A percentile compares a stretch with the other conserved stretches of the same genome.
phyloP scores from a whole-genome alignment of 2,113 vertebrate genomes.

The Ceuthmochares aereus region DNA sequence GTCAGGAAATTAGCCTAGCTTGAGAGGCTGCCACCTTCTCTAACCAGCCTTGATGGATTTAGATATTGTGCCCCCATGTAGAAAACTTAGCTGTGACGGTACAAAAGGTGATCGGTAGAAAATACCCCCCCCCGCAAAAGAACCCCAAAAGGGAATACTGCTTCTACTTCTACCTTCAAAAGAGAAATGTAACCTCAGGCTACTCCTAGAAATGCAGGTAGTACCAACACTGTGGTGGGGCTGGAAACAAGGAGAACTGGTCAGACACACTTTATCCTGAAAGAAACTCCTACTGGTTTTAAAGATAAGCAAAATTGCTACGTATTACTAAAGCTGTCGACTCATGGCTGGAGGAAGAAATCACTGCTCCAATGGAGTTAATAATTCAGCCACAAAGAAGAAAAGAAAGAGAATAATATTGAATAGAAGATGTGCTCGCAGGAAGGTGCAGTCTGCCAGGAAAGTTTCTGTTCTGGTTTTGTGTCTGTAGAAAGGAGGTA shows the following conservation, averaged over 20 bases:
- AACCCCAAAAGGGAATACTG: not conserved
- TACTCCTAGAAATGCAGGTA: not conserved
- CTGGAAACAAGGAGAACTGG: not conserved
- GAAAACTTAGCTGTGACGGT: not conserved
- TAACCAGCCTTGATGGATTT: not conserved
- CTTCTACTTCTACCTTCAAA: not conserved
- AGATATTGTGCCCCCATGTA: not conserved
- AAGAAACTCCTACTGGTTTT: not conserved
- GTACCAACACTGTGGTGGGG: not conserved
- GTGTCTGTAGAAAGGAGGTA: not conserved
- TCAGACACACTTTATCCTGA: not conserved
- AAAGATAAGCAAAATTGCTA: slow-evolving; percentile 16
- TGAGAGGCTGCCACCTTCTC: not conserved
- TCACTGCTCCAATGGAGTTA: slow-evolving; percentile 74
- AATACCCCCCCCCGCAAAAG: not conserved
- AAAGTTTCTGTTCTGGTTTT: not conserved
- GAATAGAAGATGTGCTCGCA: not conserved
- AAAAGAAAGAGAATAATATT: not conserved
- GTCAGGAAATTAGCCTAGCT: not conserved
- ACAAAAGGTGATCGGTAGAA: not conserved
- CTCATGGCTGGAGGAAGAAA: slow-evolving; percentile 79
- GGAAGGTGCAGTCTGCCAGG: not conserved
- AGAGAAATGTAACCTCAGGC: not conserved
- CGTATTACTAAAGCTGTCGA: slow-evolving; percentile 75
- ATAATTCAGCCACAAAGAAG: slow-evolving; percentile 79